Evolutionary conservation across 2,888 invertebrate species (phyloP).

Genomic region (Hemithea aestivaria): DNA sequence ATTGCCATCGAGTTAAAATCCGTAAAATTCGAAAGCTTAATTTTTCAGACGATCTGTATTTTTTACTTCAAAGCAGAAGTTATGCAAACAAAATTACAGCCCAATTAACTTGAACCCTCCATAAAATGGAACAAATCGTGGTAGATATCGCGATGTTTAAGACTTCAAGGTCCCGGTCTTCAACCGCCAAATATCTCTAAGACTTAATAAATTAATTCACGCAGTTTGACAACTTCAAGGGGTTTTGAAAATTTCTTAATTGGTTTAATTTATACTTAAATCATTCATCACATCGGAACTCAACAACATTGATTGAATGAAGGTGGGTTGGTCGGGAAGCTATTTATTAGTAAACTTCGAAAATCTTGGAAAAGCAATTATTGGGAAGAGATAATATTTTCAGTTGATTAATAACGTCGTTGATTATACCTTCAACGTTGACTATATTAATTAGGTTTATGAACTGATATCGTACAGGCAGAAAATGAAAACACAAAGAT

Average conservation of each 20-base stretch:
- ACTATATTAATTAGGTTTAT: too few relatives aligned
- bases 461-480: too few relatives aligned
- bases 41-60: conserved; percentile 4
- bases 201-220: conserved; percentile 43
- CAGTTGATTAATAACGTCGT: too few relatives aligned
- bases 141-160: conserved; percentile 8
- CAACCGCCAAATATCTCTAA: conserved; percentile 26
- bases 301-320: conserved; percentile 44
- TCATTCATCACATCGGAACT: conserved; percentile 49
- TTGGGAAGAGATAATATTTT: too few relatives aligned
- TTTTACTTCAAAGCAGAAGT: conserved; percentile 14
- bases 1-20: not conserved
- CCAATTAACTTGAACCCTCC: conserved; percentile 13
- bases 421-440: too few relatives aligned
- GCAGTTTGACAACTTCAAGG: conserved; percentile 48
- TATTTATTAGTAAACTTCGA: conserved; percentile 54
- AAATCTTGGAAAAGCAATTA: conserved; percentile 13
- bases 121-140: conserved; percentile 14
- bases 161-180: conserved; percentile 7
- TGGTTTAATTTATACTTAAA: conserved; percentile 58
- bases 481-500: too few relatives aligned
- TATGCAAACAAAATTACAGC: conserved; percentile 16
- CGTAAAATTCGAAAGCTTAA: conserved; percentile 3
- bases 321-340: conserved; percentile 43
- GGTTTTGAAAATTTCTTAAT: conserved; percentile 44